These are phyloP conservation scores for Hemicrepidius hirtus DNA, from an alignment of 2,888 invertebrate genomes.

Conservation along the genomic window DNA sequence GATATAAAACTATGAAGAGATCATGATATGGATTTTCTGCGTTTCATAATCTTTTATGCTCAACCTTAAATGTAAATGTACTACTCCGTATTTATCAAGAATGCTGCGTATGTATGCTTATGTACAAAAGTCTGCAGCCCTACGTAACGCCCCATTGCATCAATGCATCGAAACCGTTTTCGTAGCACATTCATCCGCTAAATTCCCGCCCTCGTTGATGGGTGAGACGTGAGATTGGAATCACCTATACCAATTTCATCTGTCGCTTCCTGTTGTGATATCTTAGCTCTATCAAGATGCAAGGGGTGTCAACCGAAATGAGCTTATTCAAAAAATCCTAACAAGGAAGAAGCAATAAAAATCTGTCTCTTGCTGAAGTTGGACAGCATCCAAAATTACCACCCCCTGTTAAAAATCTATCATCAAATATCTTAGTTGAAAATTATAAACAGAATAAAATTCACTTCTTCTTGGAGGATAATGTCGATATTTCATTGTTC, in stretches of 20 bases:
- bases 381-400: neutral
- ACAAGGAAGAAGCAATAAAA: slow-evolving; percentile 48
- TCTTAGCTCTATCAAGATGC: slow-evolving; percentile 51
- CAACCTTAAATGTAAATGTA: slow-evolving; percentile 49
- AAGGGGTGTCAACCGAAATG: slow-evolving; percentile 49
- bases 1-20: too few relatives aligned
- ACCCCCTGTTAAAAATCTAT: neutral
- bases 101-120: slow-evolving; percentile 26
- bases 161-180: slow-evolving; percentile 56
- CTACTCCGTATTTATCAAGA: slow-evolving; percentile 29
- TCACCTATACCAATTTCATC: slow-evolving; percentile 56
- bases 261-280: slow-evolving; percentile 55
- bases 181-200: slow-evolving; percentile 52
- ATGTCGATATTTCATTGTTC: too few relatives aligned
- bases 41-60: slow-evolving; percentile 35
- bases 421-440: too few relatives aligned
- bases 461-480: too few relatives aligned
- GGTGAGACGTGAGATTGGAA: slow-evolving; percentile 58
- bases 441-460: too few relatives aligned
- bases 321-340: slow-evolving; percentile 47
- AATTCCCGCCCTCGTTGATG: slow-evolving; percentile 55
- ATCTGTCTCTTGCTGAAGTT: slow-evolving; percentile 28
- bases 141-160: slow-evolving; percentile 57
- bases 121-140: slow-evolving; percentile 40
- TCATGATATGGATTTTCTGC: too few relatives aligned